Base-by-base conservation (phyloP, 92 coral and sea anemone genomes). In the Porites lobata region DNA sequence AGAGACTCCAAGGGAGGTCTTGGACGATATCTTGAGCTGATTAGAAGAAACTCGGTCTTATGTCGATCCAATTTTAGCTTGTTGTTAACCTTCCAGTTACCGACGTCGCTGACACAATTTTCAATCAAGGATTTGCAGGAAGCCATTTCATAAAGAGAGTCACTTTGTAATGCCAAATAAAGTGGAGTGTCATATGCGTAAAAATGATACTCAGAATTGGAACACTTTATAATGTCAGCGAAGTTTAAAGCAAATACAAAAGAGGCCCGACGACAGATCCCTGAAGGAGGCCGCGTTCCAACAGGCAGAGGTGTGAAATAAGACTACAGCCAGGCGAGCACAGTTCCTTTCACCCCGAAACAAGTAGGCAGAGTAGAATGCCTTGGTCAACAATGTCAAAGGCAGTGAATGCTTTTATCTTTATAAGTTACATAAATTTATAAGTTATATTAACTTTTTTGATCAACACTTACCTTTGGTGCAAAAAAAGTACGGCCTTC, bases 401-500 rank as follows among this genome's bases (percentile, higher is more conserved):
- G 4, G 32, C 32, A 29, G 32, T 0, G 32, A 29, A 29, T 29
- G 32, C 32, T 29, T 29, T 29, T 29, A 29, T 29, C 3, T 29
- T 29, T 29, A 29, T 29, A 29, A 54, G 1, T 68, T 69, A 8
- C n/a, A 19, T 69, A 1, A 69, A 69, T 32, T 9, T 29, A 13
- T 9, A 26, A 4, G 26, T 69, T 13, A n/a, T 14, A 10, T 15
- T 65, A 43, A 7, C 11, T 43, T 87, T 58, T 17, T 59, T 62
- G 26, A 12, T 52, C n/a, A 58, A 22, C 11, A 62, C 6, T 65
- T 69, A 90, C 97, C 95, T 89, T 94, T 26, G 97, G 95, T 50
- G 97, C 95, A 84, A 92, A 92, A 78, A 83, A 92, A 8, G 83
- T 84, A 15, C 85, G 75, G 0, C 89, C 94, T 9, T 82, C 81